Conservation (phyloP, 37 sponge, comb jelly and placozoan species). For the Cliona cf. orientalis region DNA sequence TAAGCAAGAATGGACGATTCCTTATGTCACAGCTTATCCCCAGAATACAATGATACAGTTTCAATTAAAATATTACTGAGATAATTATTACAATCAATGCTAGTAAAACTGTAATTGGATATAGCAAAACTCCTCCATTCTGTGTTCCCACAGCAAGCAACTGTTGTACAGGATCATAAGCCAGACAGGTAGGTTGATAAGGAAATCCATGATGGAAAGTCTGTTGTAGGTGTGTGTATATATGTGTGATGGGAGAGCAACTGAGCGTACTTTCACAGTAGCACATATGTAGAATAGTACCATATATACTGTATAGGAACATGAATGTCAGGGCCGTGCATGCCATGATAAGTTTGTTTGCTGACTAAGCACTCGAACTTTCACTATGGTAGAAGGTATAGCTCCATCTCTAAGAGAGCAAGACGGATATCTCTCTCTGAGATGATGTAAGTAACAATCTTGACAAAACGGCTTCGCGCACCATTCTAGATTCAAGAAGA, state of each 20-base stretch:
- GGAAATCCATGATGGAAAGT: slow-evolving; percentile 82
- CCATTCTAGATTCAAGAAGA: no score
- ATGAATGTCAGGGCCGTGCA: not conserved
- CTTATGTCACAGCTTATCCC: no score
- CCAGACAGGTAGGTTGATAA: slow-evolving; percentile 73
- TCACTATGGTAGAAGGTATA: no score
- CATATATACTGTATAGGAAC: slow-evolving; percentile 1
- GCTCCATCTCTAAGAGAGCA: no score
- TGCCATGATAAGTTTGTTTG: no score
- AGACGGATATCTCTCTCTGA: no score
- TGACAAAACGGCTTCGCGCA: no score
- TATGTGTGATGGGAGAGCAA: not conserved
- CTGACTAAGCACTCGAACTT: no score
- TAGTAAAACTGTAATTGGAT: slow-evolving; percentile 22
- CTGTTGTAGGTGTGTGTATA: slow-evolving; percentile 33
- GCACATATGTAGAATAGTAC: not conserved
- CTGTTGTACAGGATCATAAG: slow-evolving; percentile 68
- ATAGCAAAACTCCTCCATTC: slow-evolving; percentile 70
- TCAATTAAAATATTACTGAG: not conserved
- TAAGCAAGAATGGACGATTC: no score
- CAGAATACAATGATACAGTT: not conserved
- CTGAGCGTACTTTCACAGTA: no score
- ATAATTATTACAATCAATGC: not conserved
- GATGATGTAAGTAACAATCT: no score
- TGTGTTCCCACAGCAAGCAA: slow-evolving; percentile 78